A percentile compares a stretch with the other conserved stretches of the same genome.
phyloP scores from a whole-genome alignment of 1,140 invertebrate species.

The Melanaphis sacchari region DNA sequence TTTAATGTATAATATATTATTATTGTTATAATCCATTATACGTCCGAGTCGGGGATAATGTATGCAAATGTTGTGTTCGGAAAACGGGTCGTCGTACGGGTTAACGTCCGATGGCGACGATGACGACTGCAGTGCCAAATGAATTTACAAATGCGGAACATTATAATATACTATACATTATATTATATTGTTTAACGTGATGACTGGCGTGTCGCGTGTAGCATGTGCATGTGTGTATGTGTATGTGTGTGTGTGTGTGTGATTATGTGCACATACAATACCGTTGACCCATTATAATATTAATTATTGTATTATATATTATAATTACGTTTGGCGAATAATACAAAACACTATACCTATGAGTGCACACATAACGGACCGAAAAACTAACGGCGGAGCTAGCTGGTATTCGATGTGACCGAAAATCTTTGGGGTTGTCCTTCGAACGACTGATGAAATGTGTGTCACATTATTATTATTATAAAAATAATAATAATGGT shows the following conservation, averaged over 20 bases:
- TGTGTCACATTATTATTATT: constrained; percentile 14
- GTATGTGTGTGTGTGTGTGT: not conserved
- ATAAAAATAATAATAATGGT: not conserved
- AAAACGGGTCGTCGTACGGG: constrained; percentile 23
- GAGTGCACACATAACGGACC: not conserved
- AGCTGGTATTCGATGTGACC: not conserved
- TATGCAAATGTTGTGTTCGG: not conserved
- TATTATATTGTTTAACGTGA: not conserved
- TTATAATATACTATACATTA: not conserved
- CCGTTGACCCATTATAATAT: constrained; percentile 16
- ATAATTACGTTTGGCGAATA: constrained; percentile 6
- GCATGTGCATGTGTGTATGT: not conserved
- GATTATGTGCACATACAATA: not conserved
- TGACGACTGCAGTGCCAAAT: not conserved
- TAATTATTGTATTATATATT: constrained; percentile 20
- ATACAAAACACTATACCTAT: not conserved
- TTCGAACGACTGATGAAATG: constrained; percentile 24
- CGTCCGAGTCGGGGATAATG: not conserved
- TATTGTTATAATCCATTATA: not conserved
- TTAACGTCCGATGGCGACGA: not conserved
- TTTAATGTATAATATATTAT: not conserved
- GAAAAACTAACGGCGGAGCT: not conserved
- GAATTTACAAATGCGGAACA: constrained; percentile 9
- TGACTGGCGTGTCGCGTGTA: constrained; percentile 1
- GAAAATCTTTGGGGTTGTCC: constrained; percentile 44